Evolutionary conservation across 2,888 invertebrate species (phyloP).

Genomic region (Drosophila affinis): DNA sequence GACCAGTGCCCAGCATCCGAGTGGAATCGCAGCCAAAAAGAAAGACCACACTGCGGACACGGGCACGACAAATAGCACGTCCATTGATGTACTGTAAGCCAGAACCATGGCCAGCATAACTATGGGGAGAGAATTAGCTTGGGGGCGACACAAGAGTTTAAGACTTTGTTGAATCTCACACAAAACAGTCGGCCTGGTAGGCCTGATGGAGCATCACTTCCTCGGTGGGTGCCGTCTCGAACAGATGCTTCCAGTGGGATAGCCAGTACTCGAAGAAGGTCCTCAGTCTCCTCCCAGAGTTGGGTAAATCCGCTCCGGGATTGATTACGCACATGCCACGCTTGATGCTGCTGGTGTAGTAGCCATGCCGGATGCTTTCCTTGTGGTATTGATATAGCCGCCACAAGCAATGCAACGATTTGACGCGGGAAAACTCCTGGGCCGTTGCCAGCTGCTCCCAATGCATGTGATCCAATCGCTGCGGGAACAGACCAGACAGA

Average conservation of each 20-base stretch:
- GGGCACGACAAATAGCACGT: conserved; percentile 85
- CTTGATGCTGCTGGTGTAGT: conserved; percentile 69
- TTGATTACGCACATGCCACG: conserved; percentile 80
- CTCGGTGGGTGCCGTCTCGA: conserved; percentile 85
- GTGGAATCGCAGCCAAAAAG: conserved; percentile 88
- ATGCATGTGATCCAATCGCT: conserved; percentile 82
- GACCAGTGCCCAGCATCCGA: conserved; percentile 82
- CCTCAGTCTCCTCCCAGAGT: conserved; percentile 84
- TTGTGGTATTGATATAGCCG: conserved; percentile 76
- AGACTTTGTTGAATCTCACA: conserved; percentile 84
- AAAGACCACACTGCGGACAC: conserved; percentile 86
- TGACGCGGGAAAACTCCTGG: conserved; percentile 82
- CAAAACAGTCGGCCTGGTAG: conserved; percentile 85
- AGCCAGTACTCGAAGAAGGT: conserved; percentile 85
- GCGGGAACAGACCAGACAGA: background rate
- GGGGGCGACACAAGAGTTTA: conserved; percentile 18
- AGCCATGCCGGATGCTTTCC: conserved; percentile 74
- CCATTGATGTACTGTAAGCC: conserved; percentile 86
- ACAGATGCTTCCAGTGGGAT: conserved; percentile 84
- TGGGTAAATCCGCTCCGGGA: conserved; percentile 83
- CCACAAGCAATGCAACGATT: conserved; percentile 81
- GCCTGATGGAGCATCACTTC: conserved; percentile 85
- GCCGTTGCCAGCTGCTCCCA: conserved; percentile 82
- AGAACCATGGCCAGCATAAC: conserved; percentile 89
- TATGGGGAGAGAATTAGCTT: conserved; percentile 65